Evolutionary conservation across 2,113 vertebrate genomes (phyloP).

Genomic region (Hemibagrus wyckioides): DNA sequence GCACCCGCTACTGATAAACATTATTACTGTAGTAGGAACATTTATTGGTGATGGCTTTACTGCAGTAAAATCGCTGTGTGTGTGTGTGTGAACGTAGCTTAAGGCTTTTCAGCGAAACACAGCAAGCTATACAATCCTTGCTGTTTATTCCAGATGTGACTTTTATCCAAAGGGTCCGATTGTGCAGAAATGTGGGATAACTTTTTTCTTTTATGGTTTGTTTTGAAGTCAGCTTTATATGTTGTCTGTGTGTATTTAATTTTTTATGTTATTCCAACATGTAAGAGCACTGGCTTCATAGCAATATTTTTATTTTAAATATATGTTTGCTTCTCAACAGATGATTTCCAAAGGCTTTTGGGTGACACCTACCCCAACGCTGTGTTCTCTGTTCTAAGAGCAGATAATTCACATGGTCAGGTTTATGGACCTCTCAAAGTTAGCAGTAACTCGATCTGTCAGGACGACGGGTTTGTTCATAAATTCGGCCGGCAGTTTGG

Average conservation of each 20-base stretch:
- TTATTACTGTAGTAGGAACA: too few relatives aligned
- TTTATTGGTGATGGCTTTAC: too few relatives aligned
- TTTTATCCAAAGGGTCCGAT: too few relatives aligned
- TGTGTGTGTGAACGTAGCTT: too few relatives aligned
- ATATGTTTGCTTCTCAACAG: conserved; percentile 60
- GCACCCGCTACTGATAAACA: too few relatives aligned
- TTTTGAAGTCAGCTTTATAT: not conserved
- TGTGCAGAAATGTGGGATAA: not conserved
- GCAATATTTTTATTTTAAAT: not conserved
- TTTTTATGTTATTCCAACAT: not conserved
- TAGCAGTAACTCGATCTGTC: not conserved
- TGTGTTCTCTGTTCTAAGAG: conserved; percentile 71
- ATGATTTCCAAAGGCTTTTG: conserved; percentile 67
- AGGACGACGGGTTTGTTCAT: conserved; percentile 48
- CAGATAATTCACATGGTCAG: conserved; percentile 57
- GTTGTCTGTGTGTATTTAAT: not conserved
- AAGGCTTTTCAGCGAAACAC: not conserved
- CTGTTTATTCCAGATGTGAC: too few relatives aligned
- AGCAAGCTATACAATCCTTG: not conserved
- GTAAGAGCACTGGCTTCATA: not conserved
- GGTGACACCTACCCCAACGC: conserved; percentile 76
- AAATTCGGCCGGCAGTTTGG: conserved; percentile 79
- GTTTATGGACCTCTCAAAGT: conserved; percentile 13
- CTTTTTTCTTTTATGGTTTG: not conserved
- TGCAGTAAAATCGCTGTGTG: too few relatives aligned